These are phyloP conservation scores for Otocyon megalotis DNA, from an alignment of 2,113 vertebrate species.

Conservation along the genomic window DNA sequence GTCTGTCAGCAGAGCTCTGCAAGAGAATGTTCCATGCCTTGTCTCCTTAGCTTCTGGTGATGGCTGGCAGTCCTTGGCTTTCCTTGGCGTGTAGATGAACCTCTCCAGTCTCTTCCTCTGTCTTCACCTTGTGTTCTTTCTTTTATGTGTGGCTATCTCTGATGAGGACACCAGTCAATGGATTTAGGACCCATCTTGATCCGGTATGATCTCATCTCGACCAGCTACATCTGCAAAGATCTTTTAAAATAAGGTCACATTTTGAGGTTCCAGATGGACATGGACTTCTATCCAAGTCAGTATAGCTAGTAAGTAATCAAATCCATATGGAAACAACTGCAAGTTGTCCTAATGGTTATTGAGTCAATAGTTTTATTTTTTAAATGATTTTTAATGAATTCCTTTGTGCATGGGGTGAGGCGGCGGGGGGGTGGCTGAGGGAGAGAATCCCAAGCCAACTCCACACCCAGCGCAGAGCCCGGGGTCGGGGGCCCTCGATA, in stretches of 20 bases:
- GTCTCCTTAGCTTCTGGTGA: neutral
- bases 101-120: neutral
- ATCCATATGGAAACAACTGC: neutral
- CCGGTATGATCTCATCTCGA: neutral
- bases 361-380: neutral
- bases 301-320: neutral
- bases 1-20: neutral
- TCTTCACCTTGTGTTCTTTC: neutral
- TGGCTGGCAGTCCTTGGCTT: neutral
- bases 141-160: neutral
- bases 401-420: neutral
- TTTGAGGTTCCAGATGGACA: neutral
- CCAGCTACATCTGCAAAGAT: neutral
- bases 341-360: neutral
- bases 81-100: neutral
- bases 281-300: neutral
- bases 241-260: neutral
- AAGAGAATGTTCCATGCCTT: fast-evolving
- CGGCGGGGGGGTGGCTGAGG: neutral
- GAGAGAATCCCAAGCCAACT: neutral
- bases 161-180: neutral
- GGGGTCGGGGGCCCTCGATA: neutral
- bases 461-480: neutral
- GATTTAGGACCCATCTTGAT: neutral
- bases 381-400: neutral